Base-by-base conservation (phyloP, 2,888 invertebrate species). In the Fabriciana adippe region DNA sequence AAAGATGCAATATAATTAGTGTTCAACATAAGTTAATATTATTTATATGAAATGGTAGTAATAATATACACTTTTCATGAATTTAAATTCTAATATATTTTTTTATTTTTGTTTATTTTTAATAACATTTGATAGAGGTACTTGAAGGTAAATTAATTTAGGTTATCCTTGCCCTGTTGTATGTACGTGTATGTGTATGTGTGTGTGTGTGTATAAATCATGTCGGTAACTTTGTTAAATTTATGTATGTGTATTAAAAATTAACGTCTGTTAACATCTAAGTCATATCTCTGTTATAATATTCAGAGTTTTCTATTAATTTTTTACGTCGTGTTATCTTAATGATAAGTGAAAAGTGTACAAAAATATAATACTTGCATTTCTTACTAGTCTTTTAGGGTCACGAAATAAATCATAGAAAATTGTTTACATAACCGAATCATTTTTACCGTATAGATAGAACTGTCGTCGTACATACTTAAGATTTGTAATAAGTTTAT, bases 341-440 rank as follows among this genome's bases (percentile, higher is more conserved):
- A 92, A 86, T 92, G 81, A 81, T 92, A 92, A 88, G 91, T 82
- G 81, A 87, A 87, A 87, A 86, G 79, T 92, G 92, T 92, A 92
- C 91, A 91, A 91, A 90, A 66, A 86, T 84, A 87, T 83, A 87
- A 84, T 84, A 86, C 84, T 85, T 90, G 90, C 90, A 91, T 92
- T 92, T 92, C 89, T 87, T 81, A 87, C 91, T 92, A 92, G 92
- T 92, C 91, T 85, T 79, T 83, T 90, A 89, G 90, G 88, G 88
- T 90, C 92, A 90, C 89, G 83, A 85, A 81, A 80, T 82, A 78
- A 79, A 80, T 76, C 78, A 78, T 80, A 81, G 75, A 71, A 75
- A 72, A 75, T 78, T 81, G 80, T 78, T 75, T 84, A 73, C 64
- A 79, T 78, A 78, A 79, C 78, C 75, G 73, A 69, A 75, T 79